Base-by-base conservation (phyloP, 2,888 invertebrate species). In the Stenolophus ochropezus region DNA sequence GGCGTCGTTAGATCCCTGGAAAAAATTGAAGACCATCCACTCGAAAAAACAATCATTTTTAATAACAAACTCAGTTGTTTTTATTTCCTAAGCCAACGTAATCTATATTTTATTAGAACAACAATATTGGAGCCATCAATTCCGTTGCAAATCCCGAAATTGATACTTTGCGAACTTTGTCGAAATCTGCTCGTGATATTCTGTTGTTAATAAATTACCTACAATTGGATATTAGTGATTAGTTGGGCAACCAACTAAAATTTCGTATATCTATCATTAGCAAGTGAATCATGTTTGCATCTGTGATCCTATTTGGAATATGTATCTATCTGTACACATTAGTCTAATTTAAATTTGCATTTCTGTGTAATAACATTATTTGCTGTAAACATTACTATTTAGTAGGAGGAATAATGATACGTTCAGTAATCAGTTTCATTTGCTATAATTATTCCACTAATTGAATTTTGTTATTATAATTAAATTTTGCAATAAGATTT, bases 1-100 rank as follows among this genome's bases (percentile, higher is more conserved):
- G 73, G 47, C 47, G 6, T 47, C 73, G 49, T 73, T 73, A 73
- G 49, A 23, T 47, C 16, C 73, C 14, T 49, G 11, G 5, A 73
- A 73, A 49, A 47, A 23, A 49, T 20, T 73, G 49, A 20, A 49
- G 49, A 73, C n/a, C 73, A 14, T 20, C 73, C 73, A 73, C 49
- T 49, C 14, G 49, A 49, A 49, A 73, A 49, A 73, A 69, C 65
- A 69, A 69, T 69, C 73, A 73, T 1, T 21, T 73, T 49, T 47
- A 23, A 47, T 73, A 47, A 42, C 11, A 73, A 73, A 21, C 14
- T 47, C 18, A 8, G 8, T 14, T 33, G 5, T 61, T 58, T 58
- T 58, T 58, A 3, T 53, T 16, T 53, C 49, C 20, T 58, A n/a
- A 21, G 23, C 23, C 11, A 58, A 8, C n/a, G 4, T 21, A 21